Evolutionary conservation across 2,113 vertebrate genomes (phyloP), one percentile per base, ranked within the genome.

Genomic region (Isurus oxyrinchus): DNA sequence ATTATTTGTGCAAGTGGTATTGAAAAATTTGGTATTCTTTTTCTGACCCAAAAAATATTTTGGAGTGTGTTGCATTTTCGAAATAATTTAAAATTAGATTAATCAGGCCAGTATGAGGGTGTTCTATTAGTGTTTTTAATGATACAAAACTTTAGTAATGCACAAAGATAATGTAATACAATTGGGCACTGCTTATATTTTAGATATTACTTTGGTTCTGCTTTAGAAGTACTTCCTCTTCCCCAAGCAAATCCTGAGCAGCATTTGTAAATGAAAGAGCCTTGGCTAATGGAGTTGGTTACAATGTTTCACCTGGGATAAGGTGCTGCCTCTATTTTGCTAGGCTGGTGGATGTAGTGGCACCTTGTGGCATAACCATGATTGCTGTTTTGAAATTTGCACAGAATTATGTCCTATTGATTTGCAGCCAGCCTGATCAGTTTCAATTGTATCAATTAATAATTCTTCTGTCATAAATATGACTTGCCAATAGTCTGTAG

Each of bases 361-460:
- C 3, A 10, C 10, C 14, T 59, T n/a, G 5, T 44, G 81, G 19
- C 16, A 44, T 19, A 44, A 13, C 81, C 40, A 49, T 21, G 49
- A 88, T 25, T 49, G 21, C 49, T 53, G 57, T 91, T 91, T 91
- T n/a, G 31, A 44, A 96, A 97, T 40, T 0, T 44, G 61, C 96
- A 72, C 40, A 84, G 6, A 84, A 57, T 61, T 57, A n/a, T 91
- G 88, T n/a, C n/a, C 55, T n/a, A 97, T 96, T 81, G 96, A 95
- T 0, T 96, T 57, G 95, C 96, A 96, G 96, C 96, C 96, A 96
- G 84, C 76, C 40, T 96, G 97, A 40, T 66, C 97, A 91, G 63
- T 96, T 69, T 96, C 11, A 16, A 96, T 96, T 96, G 96, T 23
- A 76, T 27, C 86, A 49, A 0, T 96, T 90, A 94, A 72, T 96